Evolutionary conservation across 2,888 invertebrate species (phyloP).

Genomic region (Ischnus inquisitorius): DNA sequence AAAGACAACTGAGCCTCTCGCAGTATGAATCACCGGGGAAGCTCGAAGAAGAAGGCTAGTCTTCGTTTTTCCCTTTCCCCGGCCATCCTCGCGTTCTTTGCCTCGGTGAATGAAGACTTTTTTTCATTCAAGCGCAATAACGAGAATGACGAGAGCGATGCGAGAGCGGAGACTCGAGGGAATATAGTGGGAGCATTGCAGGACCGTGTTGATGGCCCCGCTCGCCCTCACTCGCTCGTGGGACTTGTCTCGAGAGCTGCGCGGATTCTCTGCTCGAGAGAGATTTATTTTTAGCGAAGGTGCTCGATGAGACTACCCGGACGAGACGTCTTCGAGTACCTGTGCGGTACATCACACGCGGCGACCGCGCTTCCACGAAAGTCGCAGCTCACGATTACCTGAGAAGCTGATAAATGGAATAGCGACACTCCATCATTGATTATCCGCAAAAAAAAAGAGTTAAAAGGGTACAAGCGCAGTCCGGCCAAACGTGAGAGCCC

Average conservation of each 20-base stretch:
- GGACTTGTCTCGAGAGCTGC: neutral
- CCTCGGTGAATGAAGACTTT: conserved; percentile 51
- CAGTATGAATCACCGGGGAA: conserved; percentile 40
- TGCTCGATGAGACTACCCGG: conserved; percentile 5
- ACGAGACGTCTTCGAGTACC: neutral
- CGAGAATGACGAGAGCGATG: conserved; percentile 19
- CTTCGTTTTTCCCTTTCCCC: conserved; percentile 51
- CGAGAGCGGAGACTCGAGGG: conserved; percentile 16
- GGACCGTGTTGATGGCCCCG: conserved; percentile 16
- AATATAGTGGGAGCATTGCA: conserved; percentile 5
- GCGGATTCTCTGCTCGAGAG: conserved; percentile 15
- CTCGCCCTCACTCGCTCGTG: conserved; percentile 20
- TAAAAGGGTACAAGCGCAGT: too few species aligned
- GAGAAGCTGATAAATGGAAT: conserved; percentile 15
- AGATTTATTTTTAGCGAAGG: conserved; percentile 42
- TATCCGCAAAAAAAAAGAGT: neutral
- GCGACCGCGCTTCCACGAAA: neutral
- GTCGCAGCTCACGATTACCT: neutral
- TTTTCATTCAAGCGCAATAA: conserved; percentile 57
- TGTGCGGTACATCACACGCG: neutral
- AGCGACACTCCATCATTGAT: neutral
- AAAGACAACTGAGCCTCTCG: conserved; percentile 8
- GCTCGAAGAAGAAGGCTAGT: conserved; percentile 23
- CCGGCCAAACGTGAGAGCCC: too few species aligned
- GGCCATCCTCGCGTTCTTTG: conserved; percentile 31